A percentile compares a stretch with the other conserved stretches of the same genome.
Conservation (phyloP, 2,797 vertebrate genomes). For the Sebastolobus altivelis region DNA sequence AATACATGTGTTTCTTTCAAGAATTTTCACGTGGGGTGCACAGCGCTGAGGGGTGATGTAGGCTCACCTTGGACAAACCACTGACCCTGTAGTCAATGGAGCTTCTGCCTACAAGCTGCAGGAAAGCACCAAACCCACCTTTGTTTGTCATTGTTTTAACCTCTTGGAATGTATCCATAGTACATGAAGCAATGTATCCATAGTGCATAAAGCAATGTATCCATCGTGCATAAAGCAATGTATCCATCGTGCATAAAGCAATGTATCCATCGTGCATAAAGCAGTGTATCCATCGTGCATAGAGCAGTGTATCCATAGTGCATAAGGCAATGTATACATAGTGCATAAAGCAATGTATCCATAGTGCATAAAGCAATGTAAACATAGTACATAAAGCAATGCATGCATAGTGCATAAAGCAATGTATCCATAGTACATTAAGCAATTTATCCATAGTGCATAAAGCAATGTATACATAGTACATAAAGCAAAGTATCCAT, state of each 20-base stretch:
- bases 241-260: no score
- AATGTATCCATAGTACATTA: no score
- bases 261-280: no score
- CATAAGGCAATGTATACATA: no score
- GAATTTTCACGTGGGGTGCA: neutral
- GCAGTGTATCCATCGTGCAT: no score
- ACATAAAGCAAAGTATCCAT: rapidly evolving
- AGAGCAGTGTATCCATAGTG: no score
- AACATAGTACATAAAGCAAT: rapidly evolving
- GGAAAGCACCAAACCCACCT: slow-evolving; percentile 46
- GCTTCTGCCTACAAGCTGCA: slow-evolving; percentile 48
- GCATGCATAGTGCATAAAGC: rapidly evolving
- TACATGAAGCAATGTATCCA: no score
- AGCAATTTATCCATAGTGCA: rapidly evolving
- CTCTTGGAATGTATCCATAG: slow-evolving; percentile 18
- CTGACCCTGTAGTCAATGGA: slow-evolving; percentile 26
- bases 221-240: no score
- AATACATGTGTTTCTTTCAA: slow-evolving; percentile 7
- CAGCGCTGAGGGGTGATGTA: neutral
- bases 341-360: rapidly evolving
- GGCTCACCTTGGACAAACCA: slow-evolving; percentile 21
- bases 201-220: no score
- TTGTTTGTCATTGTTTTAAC: slow-evolving; percentile 69
- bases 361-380: no score
- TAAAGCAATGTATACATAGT: no score